A percentile compares a stretch with the other conserved stretches of the same genome.
These are phyloP conservation scores for Macroramphosus scolopax DNA, from an alignment of 2,797 vertebrate species.

Conservation along the genomic window DNA sequence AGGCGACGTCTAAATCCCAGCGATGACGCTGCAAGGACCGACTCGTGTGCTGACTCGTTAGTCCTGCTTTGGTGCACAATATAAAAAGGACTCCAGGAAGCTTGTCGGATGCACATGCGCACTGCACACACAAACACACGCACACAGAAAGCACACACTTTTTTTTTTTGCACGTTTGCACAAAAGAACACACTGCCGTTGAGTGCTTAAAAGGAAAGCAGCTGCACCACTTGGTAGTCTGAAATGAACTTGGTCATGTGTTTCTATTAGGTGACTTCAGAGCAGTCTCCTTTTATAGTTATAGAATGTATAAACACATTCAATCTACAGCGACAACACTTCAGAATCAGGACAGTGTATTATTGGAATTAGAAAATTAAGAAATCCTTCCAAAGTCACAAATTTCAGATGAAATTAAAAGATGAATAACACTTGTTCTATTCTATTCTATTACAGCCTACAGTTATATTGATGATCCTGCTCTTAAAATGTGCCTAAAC, in stretches of 20 bases:
- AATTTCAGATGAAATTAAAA: background rate
- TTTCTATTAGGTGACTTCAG: conserved; percentile 29
- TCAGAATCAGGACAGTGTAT: background rate
- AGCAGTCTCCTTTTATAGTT: conserved; percentile 2
- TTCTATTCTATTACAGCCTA: background rate
- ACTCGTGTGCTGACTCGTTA: conserved; percentile 72
- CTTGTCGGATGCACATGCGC: conserved; percentile 36
- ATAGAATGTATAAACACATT: conserved; percentile 5
- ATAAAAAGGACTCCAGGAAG: conserved; percentile 78
- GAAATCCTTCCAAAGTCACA: background rate
- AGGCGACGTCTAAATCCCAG: conserved; percentile 38
- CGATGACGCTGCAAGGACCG: conserved; percentile 44
- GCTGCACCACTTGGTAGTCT: conserved; percentile 53
- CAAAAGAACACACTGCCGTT: conserved; percentile 39
- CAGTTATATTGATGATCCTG: conserved; percentile 27
- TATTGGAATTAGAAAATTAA: background rate
- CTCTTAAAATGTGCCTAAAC: conserved; percentile 35
- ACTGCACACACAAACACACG: conserved; percentile 7
- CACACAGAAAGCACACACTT: conserved; percentile 26
- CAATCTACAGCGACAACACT: background rate
- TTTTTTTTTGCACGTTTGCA: conserved; percentile 45
- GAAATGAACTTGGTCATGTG: conserved; percentile 44
- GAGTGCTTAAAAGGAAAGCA: conserved; percentile 47
- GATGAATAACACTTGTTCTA: background rate
- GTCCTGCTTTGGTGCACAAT: conserved; percentile 77